A percentile compares a stretch with the other conserved stretches of the same genome.
Evolutionary conservation across 2,888 invertebrate species (phyloP).

Genomic region (Autographa gamma): DNA sequence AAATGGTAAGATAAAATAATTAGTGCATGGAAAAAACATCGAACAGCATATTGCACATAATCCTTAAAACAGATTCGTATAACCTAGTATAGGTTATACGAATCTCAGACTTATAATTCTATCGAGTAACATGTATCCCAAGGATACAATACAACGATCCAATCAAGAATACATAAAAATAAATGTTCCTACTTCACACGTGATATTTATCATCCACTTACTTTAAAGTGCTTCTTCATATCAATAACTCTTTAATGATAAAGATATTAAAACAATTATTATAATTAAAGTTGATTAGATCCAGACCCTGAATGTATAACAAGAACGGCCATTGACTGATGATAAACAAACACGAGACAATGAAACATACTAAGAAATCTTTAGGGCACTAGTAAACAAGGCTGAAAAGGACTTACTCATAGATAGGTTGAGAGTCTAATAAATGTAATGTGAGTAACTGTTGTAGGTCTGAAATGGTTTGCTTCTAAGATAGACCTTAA

Average conservation of each 20-base stretch:
- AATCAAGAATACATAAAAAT: background rate
- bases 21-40: no score
- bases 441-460: background rate
- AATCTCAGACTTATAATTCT: no score
- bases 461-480: constrained; percentile 17
- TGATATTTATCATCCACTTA: constrained; percentile 5
- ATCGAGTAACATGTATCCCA: no score
- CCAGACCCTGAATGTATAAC: background rate
- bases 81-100: no score
- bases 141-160: background rate
- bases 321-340: constrained; percentile 23
- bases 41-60: no score
- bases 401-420: constrained; percentile 13
- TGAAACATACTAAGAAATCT: background rate
- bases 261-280: constrained; percentile 24
- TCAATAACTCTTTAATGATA: constrained; percentile 25
- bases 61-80: no score
- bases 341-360: constrained; percentile 2
- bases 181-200: background rate
- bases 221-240: constrained; percentile 20
- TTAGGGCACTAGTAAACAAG: background rate
- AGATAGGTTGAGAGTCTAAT: background rate
- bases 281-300: constrained; percentile 11
- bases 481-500: constrained; percentile 25
- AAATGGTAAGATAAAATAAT: no score